Evolutionary conservation across 2,113 vertebrate genomes (phyloP), one percentile per base, ranked within the genome.

Genomic region (Oryzias javanicus): DNA sequence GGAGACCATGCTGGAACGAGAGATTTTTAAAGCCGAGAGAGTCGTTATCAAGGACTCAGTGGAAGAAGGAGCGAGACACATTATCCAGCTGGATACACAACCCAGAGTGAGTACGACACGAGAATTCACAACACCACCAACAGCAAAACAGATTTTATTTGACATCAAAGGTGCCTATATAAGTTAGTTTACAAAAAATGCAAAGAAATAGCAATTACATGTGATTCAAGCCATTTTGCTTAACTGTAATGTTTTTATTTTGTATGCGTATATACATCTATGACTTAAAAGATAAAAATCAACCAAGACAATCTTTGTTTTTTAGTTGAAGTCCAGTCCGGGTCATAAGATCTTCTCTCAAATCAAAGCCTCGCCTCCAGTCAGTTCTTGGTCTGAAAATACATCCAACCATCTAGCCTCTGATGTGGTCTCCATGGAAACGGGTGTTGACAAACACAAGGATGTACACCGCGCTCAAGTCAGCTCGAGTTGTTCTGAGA

Each of bases 21-120:
- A 91, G 49, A 86, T 92, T 74, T 95, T 94, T 69, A 95, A 93
- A 88, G 94, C 93, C 2, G 94, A 98, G 58, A 92, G 91, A 78
- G 91, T 96, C 70, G 89, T 93, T 67, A 88, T 95, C 72, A 91
- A 90, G 17, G 91, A 95, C 72, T 88, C 88, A 0, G 87, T 85
- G 57, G 93, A 93, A 54, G 88, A 83, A 46, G 90, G 90, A 75
- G 84, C 89, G 60, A 89, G 71, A 79, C 58, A 71, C 42, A 14
- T 13, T 2, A 41, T 14, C 4, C 76, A 70, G 27, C 25, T 46
- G 5, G 64, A 63, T 44, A 67, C 47, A 58, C 54, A 71, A 17
- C 41, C 16, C 47, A 56, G 67, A 67, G 91, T 92, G 70, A 86
- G 83, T 79, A 52, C n/a, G 72, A 62, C 40, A 35, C 0, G 14